These are phyloP conservation scores for Operophtera brumata DNA, from an alignment of 2,888 invertebrate species.

Conservation along the genomic window DNA sequence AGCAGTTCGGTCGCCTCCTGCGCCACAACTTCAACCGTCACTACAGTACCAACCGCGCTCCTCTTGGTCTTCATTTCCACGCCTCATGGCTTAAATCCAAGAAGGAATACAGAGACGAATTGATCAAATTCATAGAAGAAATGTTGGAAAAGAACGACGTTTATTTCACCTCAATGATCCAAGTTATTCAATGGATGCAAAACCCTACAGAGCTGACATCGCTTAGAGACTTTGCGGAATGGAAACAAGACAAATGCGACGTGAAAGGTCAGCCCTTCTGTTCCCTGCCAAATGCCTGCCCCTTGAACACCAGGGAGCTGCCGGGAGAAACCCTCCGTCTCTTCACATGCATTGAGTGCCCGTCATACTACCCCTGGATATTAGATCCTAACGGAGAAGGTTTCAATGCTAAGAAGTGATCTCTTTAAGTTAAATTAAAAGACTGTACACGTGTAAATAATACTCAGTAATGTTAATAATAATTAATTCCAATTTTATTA, in stretches of 20 bases:
- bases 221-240: conserved; percentile 94
- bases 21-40: conserved; percentile 97
- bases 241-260: conserved; percentile 96
- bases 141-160: conserved; percentile 94
- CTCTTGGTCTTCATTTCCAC: conserved; percentile 95
- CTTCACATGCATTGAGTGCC: conserved; percentile 97
- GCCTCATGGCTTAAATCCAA: conserved; percentile 97
- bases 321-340: conserved; percentile 95
- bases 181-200: conserved; percentile 98
- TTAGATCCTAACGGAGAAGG: conserved; percentile 97
- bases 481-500: conserved; percentile 48
- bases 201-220: conserved; percentile 93
- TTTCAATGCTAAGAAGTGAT: conserved; percentile 90
- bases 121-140: conserved; percentile 96
- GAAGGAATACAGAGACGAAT: conserved; percentile 94
- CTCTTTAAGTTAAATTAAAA: conserved; percentile 73
- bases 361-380: conserved; percentile 97
- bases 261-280: conserved; percentile 96
- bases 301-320: conserved; percentile 92
- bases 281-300: conserved; percentile 94
- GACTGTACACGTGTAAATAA: conserved; percentile 81
- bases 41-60: conserved; percentile 95
- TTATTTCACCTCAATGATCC: conserved; percentile 94
- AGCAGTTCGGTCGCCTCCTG: conserved; percentile 93
- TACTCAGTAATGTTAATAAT: conserved; percentile 77